Conservation (phyloP, 1,140 invertebrate species). For the Coenobita brevimanus region DNA sequence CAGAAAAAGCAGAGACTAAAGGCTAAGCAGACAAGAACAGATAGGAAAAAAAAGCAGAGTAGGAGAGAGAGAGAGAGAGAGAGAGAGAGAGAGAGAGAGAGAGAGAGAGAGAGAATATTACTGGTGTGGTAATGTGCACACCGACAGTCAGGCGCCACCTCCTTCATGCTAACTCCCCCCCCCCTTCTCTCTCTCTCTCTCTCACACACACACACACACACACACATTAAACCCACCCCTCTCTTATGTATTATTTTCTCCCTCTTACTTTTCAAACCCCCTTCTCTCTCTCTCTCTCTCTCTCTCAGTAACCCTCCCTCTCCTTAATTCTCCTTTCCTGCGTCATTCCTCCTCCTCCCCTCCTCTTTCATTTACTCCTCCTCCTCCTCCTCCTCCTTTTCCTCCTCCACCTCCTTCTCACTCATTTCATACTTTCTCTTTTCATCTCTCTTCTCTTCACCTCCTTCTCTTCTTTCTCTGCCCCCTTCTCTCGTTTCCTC, state of each 20-base stretch:
- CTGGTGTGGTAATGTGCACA: no score
- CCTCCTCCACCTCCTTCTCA: neutral
- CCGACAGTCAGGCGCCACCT: no score
- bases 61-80: neutral
- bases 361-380: no score
- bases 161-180: no score
- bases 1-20: no score
- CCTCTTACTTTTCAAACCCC: neutral
- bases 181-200: no score
- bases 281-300: neutral
- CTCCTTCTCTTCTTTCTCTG: neutral
- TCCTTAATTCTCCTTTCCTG: neutral
- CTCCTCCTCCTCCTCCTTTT: neutral
- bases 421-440: neutral
- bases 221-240: no score
- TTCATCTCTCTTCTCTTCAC: neutral
- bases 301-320: constrained; percentile 4
- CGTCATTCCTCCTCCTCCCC: no score
- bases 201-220: no score
- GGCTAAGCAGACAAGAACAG: no score
- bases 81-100: neutral
- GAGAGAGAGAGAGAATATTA: constrained; percentile 8
- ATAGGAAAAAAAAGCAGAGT: no score
- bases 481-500: neutral
- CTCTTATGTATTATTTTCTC: neutral